Conservation (phyloP, 2,113 vertebrate genomes). For the Pyxicephalus adspersus region DNA sequence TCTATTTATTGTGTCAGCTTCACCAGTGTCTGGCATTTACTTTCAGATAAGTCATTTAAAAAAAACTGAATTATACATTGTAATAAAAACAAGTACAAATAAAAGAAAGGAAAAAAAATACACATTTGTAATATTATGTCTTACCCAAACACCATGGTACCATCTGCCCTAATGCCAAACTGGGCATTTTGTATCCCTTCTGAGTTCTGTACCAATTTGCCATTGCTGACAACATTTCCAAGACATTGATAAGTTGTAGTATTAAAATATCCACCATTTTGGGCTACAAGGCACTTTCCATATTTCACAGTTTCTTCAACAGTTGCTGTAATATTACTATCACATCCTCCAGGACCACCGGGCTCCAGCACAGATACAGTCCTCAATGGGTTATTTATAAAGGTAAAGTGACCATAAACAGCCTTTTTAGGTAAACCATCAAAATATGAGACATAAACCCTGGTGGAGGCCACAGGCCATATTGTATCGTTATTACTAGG, state of each 20-base stretch:
- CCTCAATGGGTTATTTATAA: slow-evolving; percentile 77
- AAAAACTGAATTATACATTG: too few species aligned
- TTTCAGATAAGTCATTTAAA: too few species aligned
- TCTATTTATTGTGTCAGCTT: too few species aligned
- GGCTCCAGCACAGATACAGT: slow-evolving; percentile 89
- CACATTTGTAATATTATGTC: slow-evolving; percentile 46
- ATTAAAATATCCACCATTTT: slow-evolving; percentile 90
- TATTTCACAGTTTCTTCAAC: slow-evolving; percentile 77
- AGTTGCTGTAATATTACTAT: slow-evolving; percentile 50
- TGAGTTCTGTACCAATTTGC: slow-evolving; percentile 74
- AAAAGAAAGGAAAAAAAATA: too few species aligned
- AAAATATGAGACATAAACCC: slow-evolving; percentile 76
- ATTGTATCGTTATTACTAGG: slow-evolving; percentile 48
- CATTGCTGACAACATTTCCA: slow-evolving; percentile 87
- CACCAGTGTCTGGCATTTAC: too few species aligned
- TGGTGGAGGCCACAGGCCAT: slow-evolving; percentile 66
- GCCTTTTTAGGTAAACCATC: not conserved
- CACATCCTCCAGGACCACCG: slow-evolving; percentile 77
- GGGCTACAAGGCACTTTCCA: slow-evolving; percentile 79
- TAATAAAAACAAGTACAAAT: too few species aligned
- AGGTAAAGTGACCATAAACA: slow-evolving; percentile 83
- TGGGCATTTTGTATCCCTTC: slow-evolving; percentile 89
- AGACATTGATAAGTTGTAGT: slow-evolving; percentile 68
- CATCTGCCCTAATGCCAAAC: slow-evolving; percentile 91
- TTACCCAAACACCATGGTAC: slow-evolving; percentile 92